Evolutionary conservation across 2,888 invertebrate species (phyloP).

Genomic region (Neoitamus cyanurus): DNA sequence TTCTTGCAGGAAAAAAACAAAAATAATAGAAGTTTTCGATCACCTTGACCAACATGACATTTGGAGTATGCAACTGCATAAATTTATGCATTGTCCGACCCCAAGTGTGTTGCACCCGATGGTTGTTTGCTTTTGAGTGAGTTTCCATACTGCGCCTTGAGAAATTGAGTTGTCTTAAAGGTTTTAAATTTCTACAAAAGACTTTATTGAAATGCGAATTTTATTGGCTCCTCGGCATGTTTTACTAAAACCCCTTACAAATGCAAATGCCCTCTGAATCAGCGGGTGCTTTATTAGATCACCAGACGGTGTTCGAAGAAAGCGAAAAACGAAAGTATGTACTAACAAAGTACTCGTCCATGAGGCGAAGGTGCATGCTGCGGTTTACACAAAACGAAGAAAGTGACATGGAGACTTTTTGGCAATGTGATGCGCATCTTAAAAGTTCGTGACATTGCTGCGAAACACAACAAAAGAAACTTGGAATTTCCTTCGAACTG

Average conservation of each 20-base stretch:
- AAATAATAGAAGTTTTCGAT: slow-evolving; percentile 7
- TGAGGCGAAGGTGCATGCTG: neutral
- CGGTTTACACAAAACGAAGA: neutral
- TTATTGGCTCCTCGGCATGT: neutral
- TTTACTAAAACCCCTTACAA: neutral
- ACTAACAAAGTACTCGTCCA: neutral
- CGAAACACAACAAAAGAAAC: neutral
- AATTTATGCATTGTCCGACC: neutral
- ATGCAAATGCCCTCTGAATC: neutral
- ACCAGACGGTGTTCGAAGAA: neutral
- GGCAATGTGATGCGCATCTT: slow-evolving; percentile 16
- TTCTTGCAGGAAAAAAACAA: neutral
- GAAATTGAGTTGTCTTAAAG: neutral
- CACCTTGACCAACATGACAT: slow-evolving; percentile 41
- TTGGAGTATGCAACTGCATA: slow-evolving; percentile 30
- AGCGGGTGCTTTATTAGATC: neutral
- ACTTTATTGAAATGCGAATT: neutral
- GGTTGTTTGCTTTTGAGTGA: neutral
- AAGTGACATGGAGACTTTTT: neutral
- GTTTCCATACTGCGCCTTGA: neutral
- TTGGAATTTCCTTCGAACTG: neutral
- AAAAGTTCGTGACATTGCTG: slow-evolving; percentile 26
- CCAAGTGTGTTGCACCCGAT: neutral
- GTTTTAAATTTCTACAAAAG: neutral
- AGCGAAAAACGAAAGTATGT: slow-evolving; percentile 28